Percentiles rank a stretch among this genome's conserved stretches.
Conservation (phyloP, 2,888 invertebrate species). For the Strigamia maritima region DNA sequence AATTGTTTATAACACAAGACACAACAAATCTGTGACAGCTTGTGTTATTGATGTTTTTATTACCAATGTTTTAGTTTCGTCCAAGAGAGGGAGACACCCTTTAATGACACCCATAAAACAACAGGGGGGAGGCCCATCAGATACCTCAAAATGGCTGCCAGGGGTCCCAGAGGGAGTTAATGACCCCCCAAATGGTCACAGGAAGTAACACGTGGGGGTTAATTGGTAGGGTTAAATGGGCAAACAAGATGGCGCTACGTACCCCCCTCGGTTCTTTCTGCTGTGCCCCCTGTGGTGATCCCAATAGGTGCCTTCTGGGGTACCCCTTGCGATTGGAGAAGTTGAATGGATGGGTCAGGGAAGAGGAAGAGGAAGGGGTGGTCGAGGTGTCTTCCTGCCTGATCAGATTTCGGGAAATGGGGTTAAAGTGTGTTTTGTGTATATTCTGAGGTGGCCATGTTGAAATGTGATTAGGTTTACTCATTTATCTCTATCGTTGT, state of each 20-base stretch:
- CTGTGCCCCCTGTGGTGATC: not conserved
- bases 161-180: slow-evolving; percentile 30
- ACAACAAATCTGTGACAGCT: slow-evolving; percentile 5
- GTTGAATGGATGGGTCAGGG: not conserved
- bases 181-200: slow-evolving; percentile 34
- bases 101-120: slow-evolving; percentile 31
- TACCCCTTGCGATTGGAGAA: not conserved
- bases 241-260: slow-evolving; percentile 24
- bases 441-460: not conserved
- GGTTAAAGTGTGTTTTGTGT: slow-evolving; percentile 26
- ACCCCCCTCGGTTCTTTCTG: slow-evolving; percentile 1
- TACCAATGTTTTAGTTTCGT: slow-evolving; percentile 7
- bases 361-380: not conserved
- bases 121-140: slow-evolving; percentile 23
- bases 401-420: slow-evolving; percentile 30
- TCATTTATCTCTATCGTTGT: not conserved
- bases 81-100: slow-evolving; percentile 4
- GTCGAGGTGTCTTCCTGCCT: slow-evolving; percentile 22
- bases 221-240: slow-evolving; percentile 32
- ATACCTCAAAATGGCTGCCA: slow-evolving; percentile 25
- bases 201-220: slow-evolving; percentile 34
- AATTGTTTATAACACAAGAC: slow-evolving; percentile 15
- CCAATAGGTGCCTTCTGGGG: slow-evolving; percentile 2
- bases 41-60: slow-evolving; percentile 31
- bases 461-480: slow-evolving; percentile 1